Percentiles rank a stretch among this genome's conserved stretches.
Evolutionary conservation across 1,140 invertebrate species (phyloP).

Genomic region (Ganaspis sp.): DNA sequence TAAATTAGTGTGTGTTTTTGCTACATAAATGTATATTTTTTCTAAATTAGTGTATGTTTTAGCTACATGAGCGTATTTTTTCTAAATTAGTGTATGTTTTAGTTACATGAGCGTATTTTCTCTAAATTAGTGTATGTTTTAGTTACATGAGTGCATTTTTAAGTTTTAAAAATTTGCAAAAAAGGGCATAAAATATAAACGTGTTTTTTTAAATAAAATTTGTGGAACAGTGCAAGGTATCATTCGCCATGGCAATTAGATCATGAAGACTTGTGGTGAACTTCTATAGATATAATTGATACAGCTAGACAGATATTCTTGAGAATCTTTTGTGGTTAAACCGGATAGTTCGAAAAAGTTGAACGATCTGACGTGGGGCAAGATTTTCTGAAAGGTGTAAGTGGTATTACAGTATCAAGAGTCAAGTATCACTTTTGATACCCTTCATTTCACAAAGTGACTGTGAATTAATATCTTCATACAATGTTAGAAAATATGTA

Average conservation of each 20-base stretch:
- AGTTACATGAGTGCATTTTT: too few species aligned
- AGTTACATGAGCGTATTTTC: too few species aligned
- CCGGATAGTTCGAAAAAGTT: not conserved
- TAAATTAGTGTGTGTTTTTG: too few species aligned
- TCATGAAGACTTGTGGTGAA: too few species aligned
- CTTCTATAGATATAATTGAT: not conserved
- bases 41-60: too few species aligned
- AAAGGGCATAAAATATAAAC: too few species aligned
- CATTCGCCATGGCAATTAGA: not conserved
- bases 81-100: too few species aligned
- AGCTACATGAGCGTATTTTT: too few species aligned
- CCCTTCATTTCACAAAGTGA: not conserved
- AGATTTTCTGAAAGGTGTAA: not conserved
- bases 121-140: too few species aligned
- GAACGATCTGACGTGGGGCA: not conserved
- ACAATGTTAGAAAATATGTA: not conserved
- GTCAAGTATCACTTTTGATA: conserved; percentile 13
- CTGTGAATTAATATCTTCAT: conserved; percentile 1
- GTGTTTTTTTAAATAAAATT: too few species aligned
- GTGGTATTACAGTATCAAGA: not conserved
- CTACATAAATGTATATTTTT: too few species aligned
- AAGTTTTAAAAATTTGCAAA: not conserved
- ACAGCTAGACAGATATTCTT: not conserved
- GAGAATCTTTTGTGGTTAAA: conserved; percentile 3
- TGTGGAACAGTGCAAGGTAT: not conserved